Base-by-base conservation (phyloP, 1,140 invertebrate genomes). In the Ptiloglossa arizonensis region DNA sequence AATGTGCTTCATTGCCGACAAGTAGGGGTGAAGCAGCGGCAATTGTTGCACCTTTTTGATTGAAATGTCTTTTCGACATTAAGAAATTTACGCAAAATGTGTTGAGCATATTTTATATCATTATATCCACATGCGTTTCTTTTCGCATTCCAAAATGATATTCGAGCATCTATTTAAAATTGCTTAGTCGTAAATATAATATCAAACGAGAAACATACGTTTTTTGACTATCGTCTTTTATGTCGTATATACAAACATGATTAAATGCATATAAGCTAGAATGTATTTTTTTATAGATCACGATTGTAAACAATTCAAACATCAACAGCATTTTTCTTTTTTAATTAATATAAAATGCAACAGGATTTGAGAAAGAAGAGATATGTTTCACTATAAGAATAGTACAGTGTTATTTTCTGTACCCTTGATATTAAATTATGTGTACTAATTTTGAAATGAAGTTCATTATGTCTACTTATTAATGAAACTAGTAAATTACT, bases 11-110 rank as follows among this genome's bases (percentile, higher is more conserved):
- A 29, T 92, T 98, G 78, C 96, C 97, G 35, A 95, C 96, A 81
- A 96, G 96, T 80, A 94, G 97, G 83, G 97, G 97, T 75, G 96
- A 97, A 91, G 96, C 97, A 29, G 96, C 96, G n/a, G 96, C 96
- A 22, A 94, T 95, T 32, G 95, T 96, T 52, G 91, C 90, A 80
- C 92, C 90, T 8, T 92, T 92, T 69, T 93, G 90, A 93, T 92
- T 86, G 69, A 77, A 68, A 81, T 86, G 85, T 83, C 15, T 56
- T 68, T 74, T 46, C 22, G 11, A 32, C 22, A 41, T 38, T 52
- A 19, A 66, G 3, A 46, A 56, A 5, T 35, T 50, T 41, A 77
- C 15, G 38, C 27, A 50, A n/a, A n/a, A 35, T 50, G 22, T 44
- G 56, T 66, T 72, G 27, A 57, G 27, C 24, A 59, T 38, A 48